A percentile compares a stretch with the other conserved stretches of the same genome.
These are phyloP conservation scores for Rotaria magnacalcarata DNA, from an alignment of 2,888 invertebrate genomes.

Conservation along the genomic window DNA sequence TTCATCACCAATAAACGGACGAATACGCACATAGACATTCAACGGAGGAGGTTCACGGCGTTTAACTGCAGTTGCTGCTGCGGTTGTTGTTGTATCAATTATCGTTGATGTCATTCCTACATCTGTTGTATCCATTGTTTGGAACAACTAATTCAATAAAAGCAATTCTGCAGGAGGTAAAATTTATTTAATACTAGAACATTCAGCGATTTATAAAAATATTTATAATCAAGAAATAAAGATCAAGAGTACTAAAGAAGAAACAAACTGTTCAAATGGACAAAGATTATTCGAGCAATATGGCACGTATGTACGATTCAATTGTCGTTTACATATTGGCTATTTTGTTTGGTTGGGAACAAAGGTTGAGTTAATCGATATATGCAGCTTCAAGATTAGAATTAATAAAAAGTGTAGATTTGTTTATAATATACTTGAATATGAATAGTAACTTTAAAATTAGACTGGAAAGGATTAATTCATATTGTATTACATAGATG, in stretches of 20 bases:
- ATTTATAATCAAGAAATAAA: too few relatives aligned
- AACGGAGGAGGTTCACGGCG: not conserved
- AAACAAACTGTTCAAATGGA: not conserved
- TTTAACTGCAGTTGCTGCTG: not conserved
- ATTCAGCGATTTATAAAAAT: too few relatives aligned
- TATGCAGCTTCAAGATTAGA: too few relatives aligned
- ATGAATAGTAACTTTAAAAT: not conserved
- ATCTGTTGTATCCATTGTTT: slow-evolving; percentile 19
- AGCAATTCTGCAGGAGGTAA: not conserved
- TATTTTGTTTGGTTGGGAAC: not conserved
- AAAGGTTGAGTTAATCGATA: not conserved
- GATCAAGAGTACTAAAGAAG: too few relatives aligned
- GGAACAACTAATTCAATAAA: not conserved
- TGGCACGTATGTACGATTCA: not conserved
- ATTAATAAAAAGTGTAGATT: too few relatives aligned
- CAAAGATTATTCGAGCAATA: not conserved
- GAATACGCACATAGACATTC: not conserved
- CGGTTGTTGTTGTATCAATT: not conserved
- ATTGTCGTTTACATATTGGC: not conserved
- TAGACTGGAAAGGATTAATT: not conserved
- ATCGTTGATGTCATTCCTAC: not conserved
- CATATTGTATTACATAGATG: not conserved
- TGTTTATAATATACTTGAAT: too few relatives aligned
- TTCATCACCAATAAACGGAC: slow-evolving; percentile 22
- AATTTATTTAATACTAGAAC: not conserved